A percentile compares a stretch with the other conserved stretches of the same genome.
These are phyloP conservation scores for Haemorhous mexicanus DNA, from an alignment of 2,113 vertebrate genomes.

Conservation along the genomic window DNA sequence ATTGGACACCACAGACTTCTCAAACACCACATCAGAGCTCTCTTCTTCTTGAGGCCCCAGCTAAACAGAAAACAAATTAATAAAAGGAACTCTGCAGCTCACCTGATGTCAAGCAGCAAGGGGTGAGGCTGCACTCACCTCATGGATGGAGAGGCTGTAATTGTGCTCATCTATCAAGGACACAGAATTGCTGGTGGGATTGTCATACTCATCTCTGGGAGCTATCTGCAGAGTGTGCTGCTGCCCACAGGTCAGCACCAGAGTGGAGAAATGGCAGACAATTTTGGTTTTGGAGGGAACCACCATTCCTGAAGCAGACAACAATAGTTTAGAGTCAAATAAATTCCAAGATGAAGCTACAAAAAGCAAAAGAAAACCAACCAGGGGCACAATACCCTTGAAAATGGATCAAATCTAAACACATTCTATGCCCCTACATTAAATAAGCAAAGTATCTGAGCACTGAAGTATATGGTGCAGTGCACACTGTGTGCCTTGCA, in stretches of 20 bases:
- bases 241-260: slow-evolving; percentile 91
- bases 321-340: not conserved
- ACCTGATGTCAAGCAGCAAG: not conserved
- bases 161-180: slow-evolving; percentile 89
- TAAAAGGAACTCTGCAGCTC: not conserved
- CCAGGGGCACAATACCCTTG: not conserved
- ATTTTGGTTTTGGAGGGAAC: slow-evolving; percentile 98
- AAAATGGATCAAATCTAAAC: not conserved
- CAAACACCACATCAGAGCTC: slow-evolving; percentile 80
- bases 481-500: not conserved
- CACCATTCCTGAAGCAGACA: slow-evolving; percentile 83
- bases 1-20: slow-evolving; percentile 86
- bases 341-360: not conserved
- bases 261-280: slow-evolving; percentile 94
- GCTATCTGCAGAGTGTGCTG: slow-evolving; percentile 94
- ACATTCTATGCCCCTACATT: not conserved
- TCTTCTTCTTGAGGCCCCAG: slow-evolving; percentile 90
- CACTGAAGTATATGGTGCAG: not conserved
- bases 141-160: slow-evolving; percentile 82
- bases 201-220: slow-evolving; percentile 95
- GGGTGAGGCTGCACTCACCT: slow-evolving; percentile 59
- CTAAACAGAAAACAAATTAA: slow-evolving; percentile 69
- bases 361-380: not conserved
- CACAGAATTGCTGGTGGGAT: slow-evolving; percentile 91
- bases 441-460: not conserved